A percentile compares a stretch with the other conserved stretches of the same genome.
phyloP scores from a whole-genome alignment of 2,113 vertebrate genomes.

The Mionectes macconnelli region DNA sequence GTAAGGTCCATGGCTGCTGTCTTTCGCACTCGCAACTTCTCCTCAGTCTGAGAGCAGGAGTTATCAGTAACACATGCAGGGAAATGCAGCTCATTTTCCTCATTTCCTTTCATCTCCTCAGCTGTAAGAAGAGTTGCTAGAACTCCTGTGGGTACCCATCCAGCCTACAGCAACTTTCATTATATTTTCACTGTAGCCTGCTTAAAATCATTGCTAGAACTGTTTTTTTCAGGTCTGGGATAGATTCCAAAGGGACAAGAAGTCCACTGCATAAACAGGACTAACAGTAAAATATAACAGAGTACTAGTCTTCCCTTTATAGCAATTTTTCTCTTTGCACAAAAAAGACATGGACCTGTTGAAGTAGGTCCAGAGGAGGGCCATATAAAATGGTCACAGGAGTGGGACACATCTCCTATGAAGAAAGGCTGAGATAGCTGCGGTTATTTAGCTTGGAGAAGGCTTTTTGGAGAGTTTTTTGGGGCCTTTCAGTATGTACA shows the following conservation, averaged over 20 bases:
- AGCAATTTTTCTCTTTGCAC: neutral
- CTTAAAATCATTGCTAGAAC: neutral
- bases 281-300: neutral
- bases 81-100: neutral
- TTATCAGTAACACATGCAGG: neutral
- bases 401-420: neutral
- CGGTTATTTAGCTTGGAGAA: neutral
- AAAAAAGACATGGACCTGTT: neutral
- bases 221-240: neutral
- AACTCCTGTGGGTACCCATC: neutral
- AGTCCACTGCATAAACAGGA: neutral
- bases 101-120: neutral
- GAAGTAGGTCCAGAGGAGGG: neutral
- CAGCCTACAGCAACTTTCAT: neutral
- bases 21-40: accelerated
- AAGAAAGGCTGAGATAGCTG: neutral
- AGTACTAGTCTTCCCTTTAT: neutral
- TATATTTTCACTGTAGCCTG: neutral
- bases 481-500: neutral
- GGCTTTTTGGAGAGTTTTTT: neutral
- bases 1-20: neutral
- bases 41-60: neutral
- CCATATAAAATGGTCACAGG: neutral
- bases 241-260: neutral
- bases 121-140: neutral